Evolutionary conservation across 2,888 invertebrate species (phyloP).

Genomic region (Orchestes rusci): DNA sequence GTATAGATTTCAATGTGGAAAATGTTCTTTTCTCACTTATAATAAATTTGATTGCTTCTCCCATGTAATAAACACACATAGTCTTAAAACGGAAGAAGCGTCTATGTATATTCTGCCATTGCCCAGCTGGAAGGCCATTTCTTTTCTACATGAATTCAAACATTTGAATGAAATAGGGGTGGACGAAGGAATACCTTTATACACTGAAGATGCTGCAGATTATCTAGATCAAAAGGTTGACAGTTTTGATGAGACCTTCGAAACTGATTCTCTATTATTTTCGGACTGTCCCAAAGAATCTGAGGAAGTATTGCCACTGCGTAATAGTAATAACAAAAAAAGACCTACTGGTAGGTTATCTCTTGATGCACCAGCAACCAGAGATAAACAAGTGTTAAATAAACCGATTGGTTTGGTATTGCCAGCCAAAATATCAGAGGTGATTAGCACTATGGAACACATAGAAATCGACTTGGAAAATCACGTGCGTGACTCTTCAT

Average conservation of each 20-base stretch:
- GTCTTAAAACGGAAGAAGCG: conserved; percentile 44
- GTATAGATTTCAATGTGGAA: conserved; percentile 67
- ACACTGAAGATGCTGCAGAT: conserved; percentile 5
- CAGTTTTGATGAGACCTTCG: neutral
- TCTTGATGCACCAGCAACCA: conserved; percentile 12
- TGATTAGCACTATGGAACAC: conserved; percentile 2
- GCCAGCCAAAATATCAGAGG: conserved; percentile 19
- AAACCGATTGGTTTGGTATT: conserved; percentile 19
- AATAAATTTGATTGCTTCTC: conserved; percentile 57
- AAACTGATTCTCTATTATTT: conserved; percentile 8
- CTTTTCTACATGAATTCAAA: conserved; percentile 34
- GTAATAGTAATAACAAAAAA: neutral
- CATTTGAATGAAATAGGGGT: conserved; percentile 26
- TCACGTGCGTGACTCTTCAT: neutral
- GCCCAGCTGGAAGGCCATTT: conserved; percentile 36
- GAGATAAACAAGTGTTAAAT: conserved; percentile 14
- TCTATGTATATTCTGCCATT: conserved; percentile 38
- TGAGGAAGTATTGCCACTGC: neutral
- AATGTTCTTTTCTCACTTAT: conserved; percentile 64
- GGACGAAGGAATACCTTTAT: conserved; percentile 17
- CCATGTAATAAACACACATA: conserved; percentile 58
- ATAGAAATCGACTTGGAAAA: no score
- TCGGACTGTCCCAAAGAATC: neutral
- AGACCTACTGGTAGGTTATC: no score
- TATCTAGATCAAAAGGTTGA: conserved; percentile 2